Percentiles rank a stretch among this genome's conserved stretches.
These are phyloP conservation scores for Clarias gariepinus DNA, from an alignment of 2,113 vertebrate genomes.

Conservation along the genomic window DNA sequence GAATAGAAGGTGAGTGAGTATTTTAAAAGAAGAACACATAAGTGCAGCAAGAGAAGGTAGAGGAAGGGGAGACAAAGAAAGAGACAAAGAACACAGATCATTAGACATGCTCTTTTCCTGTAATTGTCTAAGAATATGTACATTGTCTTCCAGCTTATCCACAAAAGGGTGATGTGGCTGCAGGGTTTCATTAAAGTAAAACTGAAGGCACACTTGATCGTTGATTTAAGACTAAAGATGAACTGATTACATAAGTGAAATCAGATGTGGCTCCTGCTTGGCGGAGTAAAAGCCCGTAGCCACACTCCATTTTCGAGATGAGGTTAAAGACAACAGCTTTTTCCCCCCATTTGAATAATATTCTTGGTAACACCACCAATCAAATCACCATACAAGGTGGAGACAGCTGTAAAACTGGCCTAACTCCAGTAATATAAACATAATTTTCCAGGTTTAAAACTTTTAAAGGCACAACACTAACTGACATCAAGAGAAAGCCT, in stretches of 20 bases:
- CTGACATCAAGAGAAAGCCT: neutral
- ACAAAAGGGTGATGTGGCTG: neutral
- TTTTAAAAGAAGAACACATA: no score
- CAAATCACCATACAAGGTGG: neutral
- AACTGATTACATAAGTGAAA: conserved; percentile 8
- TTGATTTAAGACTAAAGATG: neutral
- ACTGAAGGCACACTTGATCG: neutral
- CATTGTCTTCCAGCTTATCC: neutral
- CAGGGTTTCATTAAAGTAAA: neutral
- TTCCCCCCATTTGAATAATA: neutral
- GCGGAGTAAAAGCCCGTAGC: neutral
- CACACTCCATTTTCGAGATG: neutral
- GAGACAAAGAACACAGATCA: neutral
- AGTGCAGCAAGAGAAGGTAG: neutral
- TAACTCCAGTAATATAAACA: neutral
- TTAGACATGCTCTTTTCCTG: neutral
- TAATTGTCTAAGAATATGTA: neutral
- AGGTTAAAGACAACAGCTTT: neutral
- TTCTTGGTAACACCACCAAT: neutral
- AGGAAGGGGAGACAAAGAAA: accelerated
- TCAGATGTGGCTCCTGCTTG: neutral
- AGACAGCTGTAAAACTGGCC: neutral
- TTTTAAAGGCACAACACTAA: neutral
- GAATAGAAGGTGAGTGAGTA: no score
- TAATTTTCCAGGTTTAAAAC: neutral